These are phyloP conservation scores for Hemibagrus guttatus DNA, from an alignment of 2,797 vertebrate species.

Conservation along the genomic window DNA sequence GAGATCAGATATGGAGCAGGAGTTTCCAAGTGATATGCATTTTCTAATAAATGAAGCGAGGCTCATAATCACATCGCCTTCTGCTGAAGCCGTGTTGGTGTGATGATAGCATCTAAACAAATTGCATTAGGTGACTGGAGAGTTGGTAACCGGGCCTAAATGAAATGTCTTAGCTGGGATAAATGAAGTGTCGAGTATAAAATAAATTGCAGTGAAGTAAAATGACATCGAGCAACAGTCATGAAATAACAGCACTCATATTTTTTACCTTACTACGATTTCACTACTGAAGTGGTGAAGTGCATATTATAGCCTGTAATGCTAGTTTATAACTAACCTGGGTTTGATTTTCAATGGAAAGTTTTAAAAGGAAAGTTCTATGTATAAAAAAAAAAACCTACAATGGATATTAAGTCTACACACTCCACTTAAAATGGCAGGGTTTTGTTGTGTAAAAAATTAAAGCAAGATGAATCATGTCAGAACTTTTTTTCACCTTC, in stretches of 20 bases:
- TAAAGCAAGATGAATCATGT: no score
- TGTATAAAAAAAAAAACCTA: no score
- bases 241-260: constrained; percentile 22
- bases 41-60: constrained; percentile 34
- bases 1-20: constrained; percentile 37
- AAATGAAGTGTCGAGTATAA: constrained; percentile 39
- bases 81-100: not conserved
- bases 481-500: no score
- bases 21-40: constrained; percentile 34
- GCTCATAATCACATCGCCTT: constrained; percentile 12
- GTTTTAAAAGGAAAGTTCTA: no score
- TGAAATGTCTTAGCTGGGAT: constrained; percentile 26
- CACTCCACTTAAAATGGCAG: no score
- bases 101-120: constrained; percentile 30
- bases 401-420: no score
- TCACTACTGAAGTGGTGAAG: not conserved
- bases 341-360: no score
- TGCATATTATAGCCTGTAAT: not conserved
- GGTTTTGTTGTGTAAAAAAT: no score
- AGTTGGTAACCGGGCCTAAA: constrained; percentile 23
- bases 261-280: not conserved
- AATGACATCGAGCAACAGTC: constrained; percentile 8
- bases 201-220: constrained; percentile 27
- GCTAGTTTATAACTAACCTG: not conserved
- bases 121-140: constrained; percentile 35